Conservation (phyloP, 2,113 vertebrate genomes). For the Actenoides lindsayi region DNA sequence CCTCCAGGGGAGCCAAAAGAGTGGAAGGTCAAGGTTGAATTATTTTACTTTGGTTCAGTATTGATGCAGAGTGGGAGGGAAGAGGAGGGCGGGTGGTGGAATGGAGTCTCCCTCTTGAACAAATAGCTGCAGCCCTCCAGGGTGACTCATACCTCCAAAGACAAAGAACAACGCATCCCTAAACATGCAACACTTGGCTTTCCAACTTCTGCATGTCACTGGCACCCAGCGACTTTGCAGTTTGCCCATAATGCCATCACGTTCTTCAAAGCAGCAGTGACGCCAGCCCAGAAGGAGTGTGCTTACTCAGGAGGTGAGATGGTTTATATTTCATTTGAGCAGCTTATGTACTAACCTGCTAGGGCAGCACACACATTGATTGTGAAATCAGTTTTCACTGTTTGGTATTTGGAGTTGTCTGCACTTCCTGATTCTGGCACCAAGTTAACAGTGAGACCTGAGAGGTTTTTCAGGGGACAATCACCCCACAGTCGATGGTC, state of each 20-base stretch:
- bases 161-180: slow-evolving; percentile 24
- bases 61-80: background rate
- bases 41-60: background rate
- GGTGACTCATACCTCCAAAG: background rate
- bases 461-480: background rate
- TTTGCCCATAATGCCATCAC: background rate
- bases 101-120: background rate
- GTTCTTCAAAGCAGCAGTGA: background rate
- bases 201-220: background rate
- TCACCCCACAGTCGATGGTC: background rate
- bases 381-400: background rate
- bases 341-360: background rate
- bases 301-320: background rate
- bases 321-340: background rate
- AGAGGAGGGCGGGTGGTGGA: background rate
- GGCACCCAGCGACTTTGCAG: background rate
- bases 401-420: background rate
- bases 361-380: background rate
- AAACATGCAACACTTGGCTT: background rate
- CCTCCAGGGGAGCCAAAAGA: background rate
- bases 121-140: background rate
- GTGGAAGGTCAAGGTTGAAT: background rate
- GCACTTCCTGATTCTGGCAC: background rate
- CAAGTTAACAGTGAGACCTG: background rate
- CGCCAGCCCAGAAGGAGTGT: background rate